Base-by-base conservation (phyloP, 2,888 invertebrate species). In the Harpagoxenus sublaevis region DNA sequence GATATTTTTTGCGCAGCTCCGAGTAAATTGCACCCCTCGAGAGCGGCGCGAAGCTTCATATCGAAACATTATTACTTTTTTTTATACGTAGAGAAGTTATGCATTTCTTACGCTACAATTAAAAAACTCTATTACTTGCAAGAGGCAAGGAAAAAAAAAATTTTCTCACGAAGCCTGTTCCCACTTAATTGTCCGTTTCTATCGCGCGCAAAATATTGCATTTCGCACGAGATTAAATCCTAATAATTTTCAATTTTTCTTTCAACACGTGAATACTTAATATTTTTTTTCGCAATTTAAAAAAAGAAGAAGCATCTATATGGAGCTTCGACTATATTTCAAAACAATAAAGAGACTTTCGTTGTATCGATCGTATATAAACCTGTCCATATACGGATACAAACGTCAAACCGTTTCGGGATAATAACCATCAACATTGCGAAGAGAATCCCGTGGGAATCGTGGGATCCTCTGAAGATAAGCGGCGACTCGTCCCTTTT, bases 171-270 rank as follows among this genome's bases (percentile, higher is more conserved):
- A 45, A 45, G 12, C 18, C 39, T 31, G 45, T 8, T 2, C 6
- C 6, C 8, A 60, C 9, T 23, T 18, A 35, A 31, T 66, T 68
- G 9, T 65, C 6, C 18, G 28, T 31, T 39, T 57, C 2, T 35
- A 12, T 31, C 15, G 18, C 6, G 15, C 35, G 6, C n/a, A 5
- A 18, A 68, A 45, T 62, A 45, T 62, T 74, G 12, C 6, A 31
- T 70, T 70, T 51, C 18, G 1, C 10, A 4, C 3, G 6, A 0
- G 5, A 60, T 10, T 18, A 10, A 42, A 55, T 18, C 6, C 3
- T 42, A 57, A 73, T 73, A 28, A 60, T 57, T 42, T 73, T 2
- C 18, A 10, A 73, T 42, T n/a, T 70, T 0, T 51, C 48, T 74
- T 23, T 10, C 8, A 45, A 0, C 42, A 0, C 42, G 5, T 31